These are phyloP conservation scores for Austrolebias charrua DNA, from an alignment of 2,797 vertebrate genomes.

Conservation along the genomic window DNA sequence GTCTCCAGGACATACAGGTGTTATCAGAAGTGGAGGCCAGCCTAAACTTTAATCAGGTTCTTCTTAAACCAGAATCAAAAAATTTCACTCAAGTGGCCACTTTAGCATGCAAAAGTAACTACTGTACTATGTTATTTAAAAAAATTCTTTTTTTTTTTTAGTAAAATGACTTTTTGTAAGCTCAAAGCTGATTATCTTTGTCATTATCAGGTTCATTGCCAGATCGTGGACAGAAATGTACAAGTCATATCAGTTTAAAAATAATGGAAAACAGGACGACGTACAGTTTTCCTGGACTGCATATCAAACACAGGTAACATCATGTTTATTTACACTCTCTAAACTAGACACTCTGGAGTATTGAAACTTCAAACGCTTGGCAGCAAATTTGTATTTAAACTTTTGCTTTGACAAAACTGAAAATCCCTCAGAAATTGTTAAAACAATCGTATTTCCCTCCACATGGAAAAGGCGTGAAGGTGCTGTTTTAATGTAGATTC, in stretches of 20 bases:
- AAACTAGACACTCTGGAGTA: too few species aligned
- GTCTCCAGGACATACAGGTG: constrained; percentile 85
- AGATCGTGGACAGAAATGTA: constrained; percentile 71
- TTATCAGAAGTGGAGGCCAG: constrained; percentile 81
- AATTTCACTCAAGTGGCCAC: constrained; percentile 92
- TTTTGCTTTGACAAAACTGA: too few species aligned
- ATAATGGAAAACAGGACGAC: constrained; percentile 73
- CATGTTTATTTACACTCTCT: constrained; percentile 2
- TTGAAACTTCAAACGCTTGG: too few species aligned
- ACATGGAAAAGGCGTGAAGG: neutral
- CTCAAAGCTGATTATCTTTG: neutral
- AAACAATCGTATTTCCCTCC: too few species aligned
- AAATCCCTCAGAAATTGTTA: too few species aligned
- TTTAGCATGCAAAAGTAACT: constrained; percentile 88
- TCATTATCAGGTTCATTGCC: constrained; percentile 75
- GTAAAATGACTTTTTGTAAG: neutral
- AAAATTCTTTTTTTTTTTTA: neutral
- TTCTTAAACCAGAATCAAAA: constrained; percentile 83
- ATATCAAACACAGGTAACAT: constrained; percentile 81
- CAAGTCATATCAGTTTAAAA: constrained; percentile 70
- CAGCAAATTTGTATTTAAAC: too few species aligned
- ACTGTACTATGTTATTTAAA: neutral
- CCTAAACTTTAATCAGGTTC: constrained; percentile 84
- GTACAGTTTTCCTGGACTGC: constrained; percentile 82
- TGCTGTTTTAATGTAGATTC: neutral